phyloP scores from a whole-genome alignment of 2,797 vertebrate species.

The Lacerta bilineata region DNA sequence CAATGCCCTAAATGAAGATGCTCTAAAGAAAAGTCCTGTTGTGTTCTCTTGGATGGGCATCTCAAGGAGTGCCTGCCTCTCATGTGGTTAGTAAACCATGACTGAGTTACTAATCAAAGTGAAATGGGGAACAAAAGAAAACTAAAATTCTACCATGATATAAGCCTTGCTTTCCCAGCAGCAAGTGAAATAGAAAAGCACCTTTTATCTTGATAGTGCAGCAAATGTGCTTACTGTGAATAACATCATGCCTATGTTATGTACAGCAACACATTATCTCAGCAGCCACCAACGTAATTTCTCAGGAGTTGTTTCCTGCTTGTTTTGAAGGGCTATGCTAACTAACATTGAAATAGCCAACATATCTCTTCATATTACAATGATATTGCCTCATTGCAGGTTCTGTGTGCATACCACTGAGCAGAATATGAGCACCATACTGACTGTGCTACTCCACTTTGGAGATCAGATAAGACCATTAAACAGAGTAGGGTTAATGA shows the following conservation, averaged over 20 bases:
- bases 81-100: conserved; percentile 76
- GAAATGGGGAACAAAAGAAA: conserved; percentile 59
- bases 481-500: conserved; percentile 51
- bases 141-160: conserved; percentile 62
- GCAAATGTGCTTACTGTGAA: conserved; percentile 44
- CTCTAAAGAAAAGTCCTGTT: conserved; percentile 43
- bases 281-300: conserved; percentile 6
- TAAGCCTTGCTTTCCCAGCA: conserved; percentile 82
- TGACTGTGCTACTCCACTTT: neutral
- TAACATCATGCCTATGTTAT: neutral
- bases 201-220: conserved; percentile 74
- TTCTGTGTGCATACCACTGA: neutral
- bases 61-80: conserved; percentile 72
- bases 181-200: conserved; percentile 77
- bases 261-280: conserved; percentile 18
- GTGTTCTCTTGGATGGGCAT: conserved; percentile 60
- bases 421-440: conserved; percentile 32
- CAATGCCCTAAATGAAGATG: conserved; percentile 30
- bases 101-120: conserved; percentile 71
- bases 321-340: conserved; percentile 5
- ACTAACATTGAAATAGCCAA: neutral
- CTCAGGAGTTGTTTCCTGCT: conserved; percentile 26
- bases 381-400: conserved; percentile 13
- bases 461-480: neutral
- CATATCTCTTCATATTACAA: neutral